Evolutionary conservation across 2,113 vertebrate genomes (phyloP), one percentile per base, ranked within the genome.

Genomic region (Bubo scandiacus): DNA sequence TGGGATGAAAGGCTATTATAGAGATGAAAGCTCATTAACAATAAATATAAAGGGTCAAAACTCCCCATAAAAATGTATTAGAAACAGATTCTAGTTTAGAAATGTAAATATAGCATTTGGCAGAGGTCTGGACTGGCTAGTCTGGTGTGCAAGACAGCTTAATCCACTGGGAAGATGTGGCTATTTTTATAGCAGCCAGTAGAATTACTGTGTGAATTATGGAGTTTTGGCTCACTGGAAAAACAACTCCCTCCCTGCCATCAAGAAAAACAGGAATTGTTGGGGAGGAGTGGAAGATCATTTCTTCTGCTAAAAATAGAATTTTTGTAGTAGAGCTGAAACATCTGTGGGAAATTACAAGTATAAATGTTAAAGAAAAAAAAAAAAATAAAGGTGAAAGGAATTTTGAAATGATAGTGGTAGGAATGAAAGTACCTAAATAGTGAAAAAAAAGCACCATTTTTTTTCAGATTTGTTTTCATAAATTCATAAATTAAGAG

Each of bases 41-140:
- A 95, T 86, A 97, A 97, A 96, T 96, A 97, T 72, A 94, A 97
- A 92, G 95, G 96, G 96, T 96, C 96, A 92, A 95, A 97, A 95
- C 70, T 85, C 81, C 66, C 94, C 81, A 92, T 96, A 95, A 96
- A 97, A 95, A 95, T 71, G 78, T 90, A 97, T 96, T 97, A 94
- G 92, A 91, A 97, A 89, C 94, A 97, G 97, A 95, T 97, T 97
- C 93, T 62, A 34, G 94, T 80, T 95, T 96, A 86, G 91, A 90
- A 97, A 95, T 91, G 84, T 97, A 96, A 97, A 97, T 95, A 97
- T 10, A 91, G 84, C 32, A 12, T 83, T 95, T 97, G 97, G 95
- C 97, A 95, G 89, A 19, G 18, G 47, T 49, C 62, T 0, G 49
- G 86, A 55, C 81, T 87, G 89, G 91, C 81, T 96, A 86, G 34